Evolutionary conservation across 2,888 invertebrate species (phyloP).

Genomic region (Idaea biselata): DNA sequence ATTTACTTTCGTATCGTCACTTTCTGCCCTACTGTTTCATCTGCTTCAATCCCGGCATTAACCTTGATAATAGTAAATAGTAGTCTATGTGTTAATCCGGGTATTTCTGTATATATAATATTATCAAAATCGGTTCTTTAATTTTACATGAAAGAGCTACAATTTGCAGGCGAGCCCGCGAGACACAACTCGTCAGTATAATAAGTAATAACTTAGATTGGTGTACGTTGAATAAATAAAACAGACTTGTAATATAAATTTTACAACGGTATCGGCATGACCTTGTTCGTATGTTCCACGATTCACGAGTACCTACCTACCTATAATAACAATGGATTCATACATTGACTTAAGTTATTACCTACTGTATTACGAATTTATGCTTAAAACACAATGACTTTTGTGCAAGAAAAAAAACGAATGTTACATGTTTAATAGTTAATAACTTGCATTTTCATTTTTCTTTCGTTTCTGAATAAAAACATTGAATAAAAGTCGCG

Average conservation of each 20-base stretch:
- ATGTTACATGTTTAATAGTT: conserved; percentile 7
- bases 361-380: conserved; percentile 29
- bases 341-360: neutral
- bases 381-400: conserved; percentile 49
- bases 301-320: conserved; percentile 36
- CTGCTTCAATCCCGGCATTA: too few species aligned
- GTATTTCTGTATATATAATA: too few species aligned
- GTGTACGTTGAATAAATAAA: neutral
- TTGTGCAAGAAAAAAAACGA: conserved; percentile 39
- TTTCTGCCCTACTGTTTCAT: too few species aligned
- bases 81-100: too few species aligned
- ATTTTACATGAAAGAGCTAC: too few species aligned
- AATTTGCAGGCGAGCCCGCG: too few species aligned
- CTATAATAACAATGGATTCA: neutral
- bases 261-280: conserved; percentile 19
- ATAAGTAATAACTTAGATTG: too few species aligned
- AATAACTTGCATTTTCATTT: conserved; percentile 6
- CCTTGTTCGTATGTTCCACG: conserved; percentile 46
- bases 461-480: conserved; percentile 7
- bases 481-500: neutral
- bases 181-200: too few species aligned
- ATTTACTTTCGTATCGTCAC: too few species aligned
- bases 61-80: too few species aligned
- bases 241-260: neutral
- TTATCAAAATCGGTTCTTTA: too few species aligned